Percentiles rank a stretch among this genome's conserved stretches.
phyloP scores from a whole-genome alignment of 2,797 vertebrate genomes.

The Lerista edwardsae region DNA sequence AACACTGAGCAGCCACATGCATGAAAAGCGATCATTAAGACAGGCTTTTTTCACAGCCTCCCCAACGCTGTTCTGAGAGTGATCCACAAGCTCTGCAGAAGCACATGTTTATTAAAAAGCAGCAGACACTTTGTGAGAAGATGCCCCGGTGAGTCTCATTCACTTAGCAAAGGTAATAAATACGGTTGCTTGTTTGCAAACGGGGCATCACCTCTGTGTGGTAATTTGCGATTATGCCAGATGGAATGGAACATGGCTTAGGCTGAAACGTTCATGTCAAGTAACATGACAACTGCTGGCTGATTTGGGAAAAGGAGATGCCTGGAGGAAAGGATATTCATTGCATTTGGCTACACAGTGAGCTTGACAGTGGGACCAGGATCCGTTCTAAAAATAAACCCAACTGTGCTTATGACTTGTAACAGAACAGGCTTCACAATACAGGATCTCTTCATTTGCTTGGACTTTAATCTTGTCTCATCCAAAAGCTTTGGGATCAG shows the following conservation, averaged over 20 bases:
- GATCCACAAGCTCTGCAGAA: constrained; percentile 30
- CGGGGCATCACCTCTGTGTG: constrained; percentile 17
- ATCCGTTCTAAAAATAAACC: background rate
- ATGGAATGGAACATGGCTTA: constrained; percentile 23
- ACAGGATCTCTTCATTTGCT: too few relatives aligned
- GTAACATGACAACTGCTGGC: background rate
- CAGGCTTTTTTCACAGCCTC: constrained; percentile 22
- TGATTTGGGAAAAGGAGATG: constrained; percentile 32
- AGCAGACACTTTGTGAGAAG: constrained; percentile 9
- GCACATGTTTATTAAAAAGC: constrained; percentile 30
- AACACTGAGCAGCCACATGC: constrained; percentile 41
- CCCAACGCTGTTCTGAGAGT: constrained; percentile 21
- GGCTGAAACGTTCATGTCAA: constrained; percentile 25
- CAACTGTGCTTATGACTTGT: background rate
- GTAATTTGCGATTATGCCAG: constrained; percentile 16
- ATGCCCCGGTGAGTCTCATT: constrained; percentile 37
- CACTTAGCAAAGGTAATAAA: constrained; percentile 37
- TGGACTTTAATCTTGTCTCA: too few relatives aligned
- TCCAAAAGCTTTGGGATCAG: too few relatives aligned
- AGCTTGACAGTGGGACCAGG: too few relatives aligned
- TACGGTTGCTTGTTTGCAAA: constrained; percentile 30
- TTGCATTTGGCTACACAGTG: background rate
- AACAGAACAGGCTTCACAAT: background rate
- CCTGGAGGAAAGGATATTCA: constrained; percentile 11
- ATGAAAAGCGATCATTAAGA: constrained; percentile 34